Evolutionary conservation across 2,113 vertebrate genomes (phyloP), one percentile per base, ranked within the genome.

Genomic region (Nibea coibor): DNA sequence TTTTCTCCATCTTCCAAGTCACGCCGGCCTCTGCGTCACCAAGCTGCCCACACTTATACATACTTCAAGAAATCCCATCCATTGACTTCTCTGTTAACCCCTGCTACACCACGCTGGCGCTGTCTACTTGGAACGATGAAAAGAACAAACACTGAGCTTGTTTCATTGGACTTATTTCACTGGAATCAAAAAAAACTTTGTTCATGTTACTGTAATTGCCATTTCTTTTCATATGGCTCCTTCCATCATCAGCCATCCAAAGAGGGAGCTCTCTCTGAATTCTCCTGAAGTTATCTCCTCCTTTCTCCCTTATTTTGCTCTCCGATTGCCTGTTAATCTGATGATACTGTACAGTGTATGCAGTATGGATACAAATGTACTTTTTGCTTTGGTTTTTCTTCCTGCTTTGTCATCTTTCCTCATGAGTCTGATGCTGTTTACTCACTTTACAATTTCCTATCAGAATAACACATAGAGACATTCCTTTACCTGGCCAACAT

Each of bases 181-280:
- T 66, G 50, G 50, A 69, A 28, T 57, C 22, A 45, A 59, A 61
- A 59, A 61, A 62, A 5, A 12, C 19, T 35, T n/a, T 73, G 16
- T 48, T 17, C 12, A 61, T 39, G n/a, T 62, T 24, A 31, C 22
- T 43, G 14, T 43, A 56, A 56, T 22, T 70, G 51, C 12, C n/a
- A 24, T 39, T 39, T 26, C 57, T 62, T 56, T 24, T 43, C 53
- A 20, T 24, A 24, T 26, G 47, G 47, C 73, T 66, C 50, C 2
- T 42, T 54, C 28, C n/a, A 39, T 19, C 56, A 39, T 5, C 54
- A 28, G 45, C 4, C 47, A 75, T 28, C 35, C 4, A 56, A 45
- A 1, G 8, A 65, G 35, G 50, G 16, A 47, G 12, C 39, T 24
- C n/a, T 61, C 43, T 48, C 53, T 72, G 20, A 39, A 64, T 24